These are phyloP conservation scores for Trissolcus brochymenae DNA, from an alignment of 2,888 invertebrate genomes.

Conservation along the genomic window DNA sequence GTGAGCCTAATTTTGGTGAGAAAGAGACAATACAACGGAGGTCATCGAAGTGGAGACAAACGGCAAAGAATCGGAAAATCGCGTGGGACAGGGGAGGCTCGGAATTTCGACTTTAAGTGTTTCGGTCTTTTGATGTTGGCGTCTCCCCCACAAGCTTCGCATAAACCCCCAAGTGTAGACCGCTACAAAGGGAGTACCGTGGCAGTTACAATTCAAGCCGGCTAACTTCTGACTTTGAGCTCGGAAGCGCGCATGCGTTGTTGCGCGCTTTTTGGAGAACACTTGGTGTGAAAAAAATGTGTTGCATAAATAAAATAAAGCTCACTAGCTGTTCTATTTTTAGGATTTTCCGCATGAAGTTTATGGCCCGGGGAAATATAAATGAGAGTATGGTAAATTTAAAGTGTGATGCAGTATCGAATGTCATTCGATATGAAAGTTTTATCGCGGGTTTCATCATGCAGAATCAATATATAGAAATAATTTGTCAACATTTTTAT, in stretches of 20 bases:
- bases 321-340: not conserved
- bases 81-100: conserved; percentile 52
- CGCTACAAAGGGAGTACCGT: conserved; percentile 72
- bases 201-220: conserved; percentile 44
- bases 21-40: conserved; percentile 72
- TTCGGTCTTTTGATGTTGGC: conserved; percentile 74
- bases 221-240: conserved; percentile 35
- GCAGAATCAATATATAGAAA: not conserved
- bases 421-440: too few species aligned
- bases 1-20: conserved; percentile 70
- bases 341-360: too few species aligned
- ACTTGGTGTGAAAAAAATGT: conserved; percentile 7
- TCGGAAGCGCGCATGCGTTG: conserved; percentile 26
- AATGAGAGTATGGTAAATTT: too few species aligned
- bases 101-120: conserved; percentile 74
- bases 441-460: too few species aligned
- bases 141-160: conserved; percentile 69
- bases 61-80: conserved; percentile 41
- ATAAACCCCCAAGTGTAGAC: conserved; percentile 62
- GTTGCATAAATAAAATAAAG: conserved; percentile 7
- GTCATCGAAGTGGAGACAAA: conserved; percentile 65
- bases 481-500: too few species aligned
- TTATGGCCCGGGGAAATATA: too few species aligned
- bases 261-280: conserved; percentile 17
- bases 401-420: too few species aligned